Conservation (phyloP, 2,113 vertebrate species). For the Nipponia nippon region DNA sequence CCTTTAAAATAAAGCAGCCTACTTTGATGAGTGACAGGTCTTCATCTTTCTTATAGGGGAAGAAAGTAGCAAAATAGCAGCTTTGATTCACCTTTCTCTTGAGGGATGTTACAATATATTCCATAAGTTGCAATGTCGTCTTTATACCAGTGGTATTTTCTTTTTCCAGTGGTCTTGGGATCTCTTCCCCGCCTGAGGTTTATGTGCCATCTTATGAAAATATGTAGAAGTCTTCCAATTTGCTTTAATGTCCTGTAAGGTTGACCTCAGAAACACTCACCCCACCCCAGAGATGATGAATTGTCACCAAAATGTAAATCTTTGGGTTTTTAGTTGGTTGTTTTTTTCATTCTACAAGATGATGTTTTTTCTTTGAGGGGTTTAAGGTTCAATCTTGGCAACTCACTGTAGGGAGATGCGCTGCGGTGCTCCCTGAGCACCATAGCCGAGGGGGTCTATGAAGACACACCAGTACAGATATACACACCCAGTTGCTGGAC, state of each 20-base stretch:
- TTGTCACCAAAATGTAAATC: neutral
- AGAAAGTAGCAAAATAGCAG: neutral
- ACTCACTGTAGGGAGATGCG: neutral
- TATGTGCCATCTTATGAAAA: neutral
- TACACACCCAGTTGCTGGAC: neutral
- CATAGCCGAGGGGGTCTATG: fast-evolving
- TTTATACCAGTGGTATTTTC: neutral
- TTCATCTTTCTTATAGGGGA: neutral
- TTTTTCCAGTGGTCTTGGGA: neutral
- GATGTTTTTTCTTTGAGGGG: neutral
- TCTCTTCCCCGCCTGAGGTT: too few relatives aligned
- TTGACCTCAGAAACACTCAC: neutral
- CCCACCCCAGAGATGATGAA: neutral
- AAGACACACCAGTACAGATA: neutral
- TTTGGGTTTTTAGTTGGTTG: neutral
- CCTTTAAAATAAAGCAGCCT: neutral
- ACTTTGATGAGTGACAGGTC: neutral
- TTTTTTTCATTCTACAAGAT: neutral
- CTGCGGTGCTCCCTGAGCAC: neutral
- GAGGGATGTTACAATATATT: neutral
- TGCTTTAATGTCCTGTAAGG: neutral
- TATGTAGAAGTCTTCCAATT: neutral
- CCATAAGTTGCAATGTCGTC: neutral
- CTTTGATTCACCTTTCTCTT: neutral
- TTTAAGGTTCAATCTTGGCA: neutral